Conservation (phyloP, 2,888 invertebrate species). For the Noctua comes region DNA sequence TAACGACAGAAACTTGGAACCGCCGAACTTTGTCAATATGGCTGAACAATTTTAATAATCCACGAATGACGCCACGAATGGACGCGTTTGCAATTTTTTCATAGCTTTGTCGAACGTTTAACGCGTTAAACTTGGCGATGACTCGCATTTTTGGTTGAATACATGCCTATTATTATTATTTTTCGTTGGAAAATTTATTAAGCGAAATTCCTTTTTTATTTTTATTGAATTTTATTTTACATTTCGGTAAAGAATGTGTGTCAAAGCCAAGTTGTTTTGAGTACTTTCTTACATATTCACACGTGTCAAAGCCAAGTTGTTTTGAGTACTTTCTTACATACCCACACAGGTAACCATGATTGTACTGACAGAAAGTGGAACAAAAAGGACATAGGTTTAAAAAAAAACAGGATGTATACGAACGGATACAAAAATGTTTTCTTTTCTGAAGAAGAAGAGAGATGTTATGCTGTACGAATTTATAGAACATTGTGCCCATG, state of each 20-base stretch:
- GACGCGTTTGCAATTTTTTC: constrained; percentile 75
- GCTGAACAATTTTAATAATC: constrained; percentile 86
- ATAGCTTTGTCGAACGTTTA: constrained; percentile 74
- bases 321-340: not conserved
- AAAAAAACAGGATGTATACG: constrained; percentile 19
- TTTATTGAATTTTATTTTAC: constrained; percentile 12
- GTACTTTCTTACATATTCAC: not conserved
- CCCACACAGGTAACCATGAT: not conserved
- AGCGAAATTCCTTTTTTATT: constrained; percentile 55
- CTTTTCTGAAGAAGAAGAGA: constrained; percentile 26
- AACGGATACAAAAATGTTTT: constrained; percentile 28
- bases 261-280: not conserved
- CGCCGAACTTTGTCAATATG: constrained; percentile 83
- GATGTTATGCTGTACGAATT: constrained; percentile 44
- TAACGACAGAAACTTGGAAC: constrained; percentile 77
- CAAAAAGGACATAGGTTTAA: not conserved
- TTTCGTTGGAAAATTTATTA: constrained; percentile 47
- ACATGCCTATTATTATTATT: constrained; percentile 54
- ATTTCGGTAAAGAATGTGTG: not conserved
- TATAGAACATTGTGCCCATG: constrained; percentile 36
- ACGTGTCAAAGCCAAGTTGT: not conserved
- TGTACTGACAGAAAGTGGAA: not conserved
- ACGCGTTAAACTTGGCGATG: constrained; percentile 70
- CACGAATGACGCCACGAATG: constrained; percentile 74
- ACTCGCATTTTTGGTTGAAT: constrained; percentile 69